Evolutionary conservation across 2,888 invertebrate genomes (phyloP), one percentile per base, ranked within the genome.

Genomic region (Drosophila meridionalis): DNA sequence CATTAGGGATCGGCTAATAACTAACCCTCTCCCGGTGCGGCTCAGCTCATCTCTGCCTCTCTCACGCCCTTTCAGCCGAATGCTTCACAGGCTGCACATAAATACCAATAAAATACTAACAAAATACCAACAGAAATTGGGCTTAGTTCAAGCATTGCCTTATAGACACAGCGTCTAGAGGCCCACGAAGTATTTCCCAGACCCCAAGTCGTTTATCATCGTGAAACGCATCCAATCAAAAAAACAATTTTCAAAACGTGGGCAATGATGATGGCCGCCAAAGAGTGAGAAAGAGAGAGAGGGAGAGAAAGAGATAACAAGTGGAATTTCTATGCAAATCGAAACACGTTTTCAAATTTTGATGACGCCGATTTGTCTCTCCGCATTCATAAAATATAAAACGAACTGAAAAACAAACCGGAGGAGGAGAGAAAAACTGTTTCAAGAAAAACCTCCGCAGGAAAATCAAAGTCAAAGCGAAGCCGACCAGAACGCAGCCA

Each of bases 341-440:
- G 65, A 76, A 89, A 81, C 76, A 65, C 65, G 91, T 84, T 90
- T 90, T 81, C 55, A 78, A 83, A 83, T 81, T 90, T 87, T 91
- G 82, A 92, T 83, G 92, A 90, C 91, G 91, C 92, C 91, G 92
- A 92, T 91, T 91, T 92, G 92, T 92, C 92, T 92, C 90, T 70
- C 34, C 52, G 73, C 75, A 80, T 78, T 82, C 80, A 87, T 87
- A 85, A 90, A 34, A 50, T 50, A 50, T 34, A 50, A 50, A 50
- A 5, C 50, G 32, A 20, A 26, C 0, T 4, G 9, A 14, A 28
- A 1, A 3, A 3, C 1, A 2, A 7, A 6, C 5, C 12, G 8
- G 14, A 30, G 28, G 8, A n/a, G 30, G 8, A 9, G 9, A 3
- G 1, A 3, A n/a, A 82, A 82, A 80, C 56, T 64, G 67, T 70